These are phyloP conservation scores for Alfaro cultratus DNA, from an alignment of 2,797 vertebrate species.

Conservation along the genomic window DNA sequence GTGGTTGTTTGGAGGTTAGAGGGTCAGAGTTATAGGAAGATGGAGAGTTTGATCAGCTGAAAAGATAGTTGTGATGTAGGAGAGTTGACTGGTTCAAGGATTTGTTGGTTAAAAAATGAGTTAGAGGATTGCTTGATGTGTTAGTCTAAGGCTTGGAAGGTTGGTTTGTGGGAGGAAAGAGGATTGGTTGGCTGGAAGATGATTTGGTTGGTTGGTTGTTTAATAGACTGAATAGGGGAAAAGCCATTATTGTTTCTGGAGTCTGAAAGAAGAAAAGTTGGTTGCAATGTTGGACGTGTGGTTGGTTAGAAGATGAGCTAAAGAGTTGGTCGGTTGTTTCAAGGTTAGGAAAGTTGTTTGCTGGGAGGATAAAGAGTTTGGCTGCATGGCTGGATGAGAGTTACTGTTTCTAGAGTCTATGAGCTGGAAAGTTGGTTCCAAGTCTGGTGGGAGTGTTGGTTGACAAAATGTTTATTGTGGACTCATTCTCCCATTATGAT, in stretches of 20 bases:
- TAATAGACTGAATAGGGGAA: neutral
- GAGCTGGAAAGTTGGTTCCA: neutral
- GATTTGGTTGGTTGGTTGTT: neutral
- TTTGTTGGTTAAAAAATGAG: neutral
- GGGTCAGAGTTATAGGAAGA: neutral
- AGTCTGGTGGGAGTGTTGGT: no score
- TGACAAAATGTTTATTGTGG: neutral
- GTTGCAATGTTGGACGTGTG: neutral
- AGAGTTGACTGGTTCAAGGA: neutral
- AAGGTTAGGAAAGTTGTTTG: neutral
- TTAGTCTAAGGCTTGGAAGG: neutral
- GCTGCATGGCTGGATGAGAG: neutral
- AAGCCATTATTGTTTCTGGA: neutral
- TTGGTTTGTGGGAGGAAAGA: neutral
- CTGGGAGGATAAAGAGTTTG: neutral
- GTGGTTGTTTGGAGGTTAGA: neutral
- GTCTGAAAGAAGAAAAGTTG: neutral
- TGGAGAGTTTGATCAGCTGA: neutral
- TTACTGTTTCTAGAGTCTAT: neutral
- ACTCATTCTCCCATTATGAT: neutral
- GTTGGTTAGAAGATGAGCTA: neutral
- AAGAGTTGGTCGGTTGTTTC: neutral
- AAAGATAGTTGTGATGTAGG: neutral
- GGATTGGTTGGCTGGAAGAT: neutral
- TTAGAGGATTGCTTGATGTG: neutral